Evolutionary conservation across 2,888 invertebrate genomes (phyloP), one percentile per base, ranked within the genome.

Genomic region (Macrosoma leucophasiata): DNA sequence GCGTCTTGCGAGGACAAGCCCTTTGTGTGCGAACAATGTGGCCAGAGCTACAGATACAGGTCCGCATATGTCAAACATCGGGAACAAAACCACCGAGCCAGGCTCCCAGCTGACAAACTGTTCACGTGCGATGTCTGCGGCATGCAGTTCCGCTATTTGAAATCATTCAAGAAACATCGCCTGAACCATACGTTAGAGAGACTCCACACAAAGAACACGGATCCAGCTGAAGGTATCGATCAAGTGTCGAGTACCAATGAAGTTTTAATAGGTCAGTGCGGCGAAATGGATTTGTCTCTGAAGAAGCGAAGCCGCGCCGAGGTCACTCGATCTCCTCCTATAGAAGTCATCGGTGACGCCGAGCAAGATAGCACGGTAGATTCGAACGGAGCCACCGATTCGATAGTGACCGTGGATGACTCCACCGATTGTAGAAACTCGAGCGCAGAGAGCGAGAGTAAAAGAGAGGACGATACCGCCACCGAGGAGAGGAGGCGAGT

Each of bases 71-170:
- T 84, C 27, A 84, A 84, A 62, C 95, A 95, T 64, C 89, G 94
- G 31, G 95, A 95, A 65, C 95, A 95, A 65, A 95, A 95, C 64
- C 95, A 95, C 62, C 89, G 94, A 11, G 94, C 95, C 2, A 86
- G 94, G 10, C 84, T 95, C 24, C 95, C 95, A 2, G 95, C 95
- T 13, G 95, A 95, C 69, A 95, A 95, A 69, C 87, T 95, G 10
- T 95, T 95, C 76, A 94, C 94, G 11, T 95, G 95, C 63, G 95
- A 95, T 62, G 94, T 95, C 2, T 95, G 95, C 69, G 95, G 95
- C 39, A 95, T 95, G 95, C 95, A 95, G 67, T 95, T 95, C 48
- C 87, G 94, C 46, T 95, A 95, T 69, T 86, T 95, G 28, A 95
- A 95, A 61, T 95, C 94, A 1, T 95, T 95, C 73, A 94, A 94